Base-by-base conservation (phyloP, 92 coral and sea anemone species). In the Umimayanthus chanpuru region DNA sequence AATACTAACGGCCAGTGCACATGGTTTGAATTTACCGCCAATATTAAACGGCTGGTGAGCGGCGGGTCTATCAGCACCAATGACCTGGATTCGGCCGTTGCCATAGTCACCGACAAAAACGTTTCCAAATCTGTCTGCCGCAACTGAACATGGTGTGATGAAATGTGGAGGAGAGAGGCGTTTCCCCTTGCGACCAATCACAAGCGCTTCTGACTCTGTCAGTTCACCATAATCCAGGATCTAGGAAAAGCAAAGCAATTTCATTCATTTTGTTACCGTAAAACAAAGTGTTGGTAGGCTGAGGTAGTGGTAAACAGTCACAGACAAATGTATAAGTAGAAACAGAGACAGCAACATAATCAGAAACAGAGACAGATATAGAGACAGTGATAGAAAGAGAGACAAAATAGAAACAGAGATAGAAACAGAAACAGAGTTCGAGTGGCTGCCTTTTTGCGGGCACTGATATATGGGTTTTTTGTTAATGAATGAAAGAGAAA, bases 11-110 rank as follows among this genome's bases (percentile, higher is more conserved):
- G 98, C 94, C 78, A 96, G 73, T 39, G 98, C 96, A 88, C 93
- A 89, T 66, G 98, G 99, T 39, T 91, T 95, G 64, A 94, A 93
- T 78, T 95, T 96, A 88, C 99, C 98, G 82, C 96, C 98, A 83
- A 96, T 67, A 53, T 92, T 89, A n/a, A 96, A 92, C 6, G 99
- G 99, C 61, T 95, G 95, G 73, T 94, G 93, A 53, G 73, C 64
- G 28, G 90, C 79, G 50, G 88, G 88, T 41, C 99, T 98, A 28
- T 88, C 88, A 65, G 81, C 80, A 47, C 88, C 93, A 79, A 96
- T 76, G 82, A 96, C 88, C 56, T 95, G 99, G 74, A 95, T 88
- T 70, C 99, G 96, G 26, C 88, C 91, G 82, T 96, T 96, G 2
- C 94, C 96, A 85, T 94, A 94, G 89, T 96, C 99, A 58, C 96